Base-by-base conservation (phyloP, 2,797 vertebrate genomes). In the Sebastes goodei region DNA sequence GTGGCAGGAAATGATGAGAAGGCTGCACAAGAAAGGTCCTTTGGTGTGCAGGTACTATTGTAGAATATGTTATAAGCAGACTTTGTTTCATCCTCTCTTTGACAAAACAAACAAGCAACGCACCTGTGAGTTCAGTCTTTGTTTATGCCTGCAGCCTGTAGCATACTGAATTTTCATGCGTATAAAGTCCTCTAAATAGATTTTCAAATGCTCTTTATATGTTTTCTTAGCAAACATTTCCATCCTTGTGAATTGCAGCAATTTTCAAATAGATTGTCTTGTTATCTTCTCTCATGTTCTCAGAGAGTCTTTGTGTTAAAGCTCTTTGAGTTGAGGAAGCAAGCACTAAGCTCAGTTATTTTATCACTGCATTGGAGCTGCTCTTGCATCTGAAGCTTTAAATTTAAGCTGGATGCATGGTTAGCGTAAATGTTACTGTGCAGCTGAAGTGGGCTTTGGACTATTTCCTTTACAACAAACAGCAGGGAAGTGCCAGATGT, bases 91-190 rank as follows among this genome's bases (percentile, higher is more conserved):
- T 76, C 76, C 71, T 80, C 49, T 68, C 68, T 85, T 80, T 90
- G 78, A 87, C 79, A 88, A 87, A 89, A 78, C 74, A 91, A 91
- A 91, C 87, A 80, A 83, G 70, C 79, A 74, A 67, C 81, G 74
- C 76, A 84, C 71, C 82, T 86, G 82, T 21, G 25, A 80, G 63
- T 73, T 77, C 60, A 75, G 61, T 77, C 73, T 90, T 78, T 94
- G 92, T 93, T 91, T 86, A 88, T 84, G 90, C 88, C 91, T 79
- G 89, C 78, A 92, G 93, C 89, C 80, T 80, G 79, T 57, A 85
- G 76, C 80, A 69, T 56, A 49, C 67, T 74, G 75, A 76, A 86
- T 88, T 74, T 82, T 79, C 86, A 89, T 77, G 67, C 53, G 70
- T 81, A 52, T 49, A 72, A 89, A 83, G 80, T 82, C 76, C 76